A percentile compares a stretch with the other conserved stretches of the same genome.
These are phyloP conservation scores for Pseudotriccus pelzelni DNA, from an alignment of 2,797 vertebrate genomes.

Conservation along the genomic window DNA sequence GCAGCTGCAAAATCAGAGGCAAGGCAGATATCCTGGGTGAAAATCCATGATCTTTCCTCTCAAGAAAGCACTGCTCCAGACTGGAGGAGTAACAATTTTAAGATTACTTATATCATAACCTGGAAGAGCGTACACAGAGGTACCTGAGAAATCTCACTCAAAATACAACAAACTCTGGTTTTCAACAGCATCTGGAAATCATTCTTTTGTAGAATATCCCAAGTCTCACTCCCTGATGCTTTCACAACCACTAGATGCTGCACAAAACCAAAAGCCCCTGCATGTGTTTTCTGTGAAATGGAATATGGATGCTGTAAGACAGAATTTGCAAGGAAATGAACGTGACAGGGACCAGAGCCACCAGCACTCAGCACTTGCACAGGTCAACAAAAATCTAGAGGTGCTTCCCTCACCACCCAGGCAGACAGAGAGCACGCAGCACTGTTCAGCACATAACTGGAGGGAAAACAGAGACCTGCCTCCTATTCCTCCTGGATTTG, in stretches of 20 bases:
- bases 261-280: neutral
- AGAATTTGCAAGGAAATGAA: neutral
- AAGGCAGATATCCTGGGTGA: neutral
- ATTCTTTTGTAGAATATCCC: neutral
- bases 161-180: neutral
- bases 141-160: neutral
- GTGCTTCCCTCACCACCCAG: neutral
- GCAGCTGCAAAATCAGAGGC: neutral
- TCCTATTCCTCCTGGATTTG: neutral
- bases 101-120: neutral
- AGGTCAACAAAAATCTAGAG: neutral
- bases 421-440: neutral
- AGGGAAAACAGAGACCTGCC: neutral
- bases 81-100: neutral
- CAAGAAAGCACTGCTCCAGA: neutral
- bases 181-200: neutral
- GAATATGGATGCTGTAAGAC: neutral
- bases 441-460: neutral
- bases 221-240: neutral
- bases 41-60: neutral
- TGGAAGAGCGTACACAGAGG: fast-evolving
- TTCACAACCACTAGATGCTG: neutral
- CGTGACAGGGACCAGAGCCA: neutral
- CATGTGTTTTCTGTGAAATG: neutral
- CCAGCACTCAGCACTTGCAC: neutral